Base-by-base conservation (phyloP, 2,888 invertebrate species). In the Machimus rusticus region DNA sequence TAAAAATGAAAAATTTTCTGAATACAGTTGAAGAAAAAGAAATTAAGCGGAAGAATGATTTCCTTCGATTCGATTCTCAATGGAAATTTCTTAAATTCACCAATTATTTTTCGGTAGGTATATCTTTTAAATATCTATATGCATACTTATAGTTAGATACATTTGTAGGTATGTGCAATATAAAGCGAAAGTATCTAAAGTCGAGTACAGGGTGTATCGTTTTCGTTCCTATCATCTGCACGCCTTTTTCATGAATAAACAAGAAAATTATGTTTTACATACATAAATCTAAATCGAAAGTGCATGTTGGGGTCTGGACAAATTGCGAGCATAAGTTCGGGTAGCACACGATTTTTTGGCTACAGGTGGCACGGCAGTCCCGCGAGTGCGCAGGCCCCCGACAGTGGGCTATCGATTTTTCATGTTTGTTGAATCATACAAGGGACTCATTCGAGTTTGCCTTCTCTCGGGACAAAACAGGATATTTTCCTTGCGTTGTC, bases 371-470 rank as follows among this genome's bases (percentile, higher is more conserved):
- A 57, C 55, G 37, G 28, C 37, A 84, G n/a, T 8, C 12, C 14
- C 6, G 5, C 14, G 14, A 51, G 14, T 28, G 77, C 86, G 77
- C 86, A 86, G 2, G 78, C 28, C 31, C 39, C 43, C 39, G 57
- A 51, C 51, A 76, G 16, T 31, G 37, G 46, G 37, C 19, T 91
- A 91, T 90, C 87, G 90, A 90, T 90, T 90, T 90, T 89, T 90
- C 90, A 88, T 89, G 89, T 89, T 89, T 89, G 89, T 90, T 90
- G 89, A 89, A 90, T 90, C 90, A 89, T 89, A 89, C 88, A 87
- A 89, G 89, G 88, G 88, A 88, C 88, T 85, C 85, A 89, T 87
- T 89, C 88, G 88, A 86, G 66, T 76, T 86, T 86, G 88, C 86
- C 88, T 88, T 88, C 88, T 88, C 23, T 74, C 46, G 46, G 19